Percentiles rank a stretch among this genome's conserved stretches.
These are phyloP conservation scores for Papilio xuthus DNA, from an alignment of 1,140 invertebrate species.

Conservation along the genomic window DNA sequence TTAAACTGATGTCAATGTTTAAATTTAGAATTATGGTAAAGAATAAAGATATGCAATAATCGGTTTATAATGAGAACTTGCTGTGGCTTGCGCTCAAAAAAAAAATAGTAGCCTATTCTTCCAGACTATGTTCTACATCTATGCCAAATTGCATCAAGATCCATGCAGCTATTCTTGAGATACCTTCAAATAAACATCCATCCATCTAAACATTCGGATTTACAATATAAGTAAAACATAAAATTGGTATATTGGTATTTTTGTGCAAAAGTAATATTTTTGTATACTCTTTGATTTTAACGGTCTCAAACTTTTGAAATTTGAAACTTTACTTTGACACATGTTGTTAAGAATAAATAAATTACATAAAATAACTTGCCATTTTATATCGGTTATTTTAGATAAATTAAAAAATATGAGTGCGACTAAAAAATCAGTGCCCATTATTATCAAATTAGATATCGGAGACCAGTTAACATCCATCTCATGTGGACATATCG, in stretches of 20 bases:
- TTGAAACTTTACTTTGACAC: neutral
- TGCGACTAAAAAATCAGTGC: neutral
- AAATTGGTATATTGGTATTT: too few relatives aligned
- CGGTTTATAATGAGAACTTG: neutral
- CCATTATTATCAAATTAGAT: constrained; percentile 58
- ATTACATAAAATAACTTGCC: neutral
- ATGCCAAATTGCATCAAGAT: too few relatives aligned
- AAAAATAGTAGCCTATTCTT: too few relatives aligned
- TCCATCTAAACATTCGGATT: too few relatives aligned
- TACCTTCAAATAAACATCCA: too few relatives aligned
- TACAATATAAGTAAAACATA: too few relatives aligned
- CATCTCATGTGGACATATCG: constrained; percentile 73
- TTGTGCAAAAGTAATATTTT: too few relatives aligned
- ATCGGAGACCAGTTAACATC: constrained; percentile 74
- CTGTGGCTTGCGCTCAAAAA: too few relatives aligned
- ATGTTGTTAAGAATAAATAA: neutral
- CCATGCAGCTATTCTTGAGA: too few relatives aligned
- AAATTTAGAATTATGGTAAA: constrained; percentile 1
- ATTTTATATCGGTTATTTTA: neutral
- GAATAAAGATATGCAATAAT: neutral
- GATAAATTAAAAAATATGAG: neutral
- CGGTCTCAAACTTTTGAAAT: neutral
- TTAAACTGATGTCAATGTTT: neutral
- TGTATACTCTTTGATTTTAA: constrained; percentile 8
- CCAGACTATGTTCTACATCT: too few relatives aligned